Percentiles rank a stretch among this genome's conserved stretches.
Evolutionary conservation across 2,113 vertebrate species (phyloP).

Genomic region (Varanus salvator): DNA sequence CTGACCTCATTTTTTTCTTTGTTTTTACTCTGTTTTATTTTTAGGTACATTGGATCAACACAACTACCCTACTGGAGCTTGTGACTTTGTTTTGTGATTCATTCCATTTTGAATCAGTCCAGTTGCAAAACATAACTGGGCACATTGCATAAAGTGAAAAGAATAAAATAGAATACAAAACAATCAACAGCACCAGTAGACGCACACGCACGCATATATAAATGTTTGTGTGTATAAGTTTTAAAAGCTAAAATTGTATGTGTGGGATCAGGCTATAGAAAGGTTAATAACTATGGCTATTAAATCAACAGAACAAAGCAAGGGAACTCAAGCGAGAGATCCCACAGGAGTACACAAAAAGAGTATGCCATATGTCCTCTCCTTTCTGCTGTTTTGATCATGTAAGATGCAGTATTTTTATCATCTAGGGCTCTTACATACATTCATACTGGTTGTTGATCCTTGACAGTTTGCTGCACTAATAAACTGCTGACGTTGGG

Average conservation of each 20-base stretch:
- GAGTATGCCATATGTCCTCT: neutral
- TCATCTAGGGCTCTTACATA: neutral
- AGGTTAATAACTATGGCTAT: neutral
- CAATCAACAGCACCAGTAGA: no score
- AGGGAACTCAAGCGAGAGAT: neutral
- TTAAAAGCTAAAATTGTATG: no score
- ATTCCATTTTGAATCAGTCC: no score
- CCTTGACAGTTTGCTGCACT: neutral
- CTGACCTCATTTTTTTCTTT: neutral
- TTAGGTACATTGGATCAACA: no score
- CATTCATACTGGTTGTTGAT: neutral
- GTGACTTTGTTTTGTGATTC: no score
- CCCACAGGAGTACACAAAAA: neutral
- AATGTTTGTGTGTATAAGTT: no score
- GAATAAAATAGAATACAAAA: no score
- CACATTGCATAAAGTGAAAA: no score
- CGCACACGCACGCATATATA: no score
- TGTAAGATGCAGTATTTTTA: neutral
- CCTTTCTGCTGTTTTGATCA: neutral
- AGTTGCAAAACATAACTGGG: no score
- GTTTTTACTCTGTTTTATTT: neutral
- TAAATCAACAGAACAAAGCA: neutral
- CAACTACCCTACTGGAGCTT: no score
- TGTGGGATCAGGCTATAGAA: no score
- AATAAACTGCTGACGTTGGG: neutral